These are phyloP conservation scores for Cephalopachus bancanus DNA, from an alignment of 2,797 vertebrate genomes.

Conservation along the genomic window DNA sequence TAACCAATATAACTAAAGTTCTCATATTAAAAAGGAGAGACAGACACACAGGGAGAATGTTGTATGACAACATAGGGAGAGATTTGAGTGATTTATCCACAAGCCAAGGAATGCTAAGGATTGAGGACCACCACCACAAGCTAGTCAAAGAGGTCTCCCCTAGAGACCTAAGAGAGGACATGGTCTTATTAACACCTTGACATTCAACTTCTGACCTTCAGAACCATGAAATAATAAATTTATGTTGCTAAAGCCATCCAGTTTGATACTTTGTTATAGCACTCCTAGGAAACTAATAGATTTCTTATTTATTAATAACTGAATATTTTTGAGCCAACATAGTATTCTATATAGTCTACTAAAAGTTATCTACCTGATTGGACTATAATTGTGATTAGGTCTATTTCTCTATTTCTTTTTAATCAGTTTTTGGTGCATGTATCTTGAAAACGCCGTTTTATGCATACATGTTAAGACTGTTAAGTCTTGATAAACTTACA, in stretches of 20 bases:
- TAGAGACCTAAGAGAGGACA: not conserved
- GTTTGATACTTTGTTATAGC: not conserved
- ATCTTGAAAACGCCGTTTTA: not conserved
- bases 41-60: not conserved
- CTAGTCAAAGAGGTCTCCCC: not conserved
- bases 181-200: not conserved
- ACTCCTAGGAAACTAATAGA: not conserved
- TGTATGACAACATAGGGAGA: not conserved
- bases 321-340: not conserved
- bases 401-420: not conserved
- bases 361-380: not conserved
- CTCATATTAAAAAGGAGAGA: not conserved
- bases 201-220: not conserved
- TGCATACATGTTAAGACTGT: not conserved
- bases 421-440: not conserved
- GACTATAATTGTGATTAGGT: not conserved
- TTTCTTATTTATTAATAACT: not conserved
- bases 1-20: not conserved
- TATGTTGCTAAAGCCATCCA: not conserved
- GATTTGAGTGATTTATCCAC: not conserved
- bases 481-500: not conserved
- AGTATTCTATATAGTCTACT: not conserved
- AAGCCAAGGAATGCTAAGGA: not conserved
- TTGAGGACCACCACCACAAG: not conserved
- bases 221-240: not conserved